Percentiles rank a stretch among this genome's conserved stretches.
These are phyloP conservation scores for Ceratoteleas bidentatus DNA, from an alignment of 1,140 invertebrate genomes.

Conservation along the genomic window DNA sequence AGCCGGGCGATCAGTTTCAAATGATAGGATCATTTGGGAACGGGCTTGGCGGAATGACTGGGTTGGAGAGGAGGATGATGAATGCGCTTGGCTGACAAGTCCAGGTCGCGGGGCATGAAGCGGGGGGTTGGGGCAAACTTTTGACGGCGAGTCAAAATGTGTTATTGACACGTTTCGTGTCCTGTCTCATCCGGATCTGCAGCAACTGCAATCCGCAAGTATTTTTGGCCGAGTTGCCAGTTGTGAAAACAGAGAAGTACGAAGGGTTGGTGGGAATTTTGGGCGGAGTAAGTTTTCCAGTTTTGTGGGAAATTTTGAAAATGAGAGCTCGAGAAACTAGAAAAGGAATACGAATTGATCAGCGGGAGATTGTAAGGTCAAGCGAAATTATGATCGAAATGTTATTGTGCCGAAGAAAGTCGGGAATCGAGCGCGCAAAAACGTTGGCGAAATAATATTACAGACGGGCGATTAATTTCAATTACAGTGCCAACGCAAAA, in stretches of 20 bases:
- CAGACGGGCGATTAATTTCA: no score
- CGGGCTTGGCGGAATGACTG: background rate
- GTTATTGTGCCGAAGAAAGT: no score
- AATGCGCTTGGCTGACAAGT: slow-evolving; percentile 3
- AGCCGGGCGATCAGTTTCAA: slow-evolving; percentile 15
- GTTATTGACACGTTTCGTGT: background rate
- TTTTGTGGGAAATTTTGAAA: slow-evolving; percentile 4
- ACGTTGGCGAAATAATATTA: no score
- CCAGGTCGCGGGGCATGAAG: background rate
- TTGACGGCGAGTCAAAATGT: slow-evolving; percentile 21
- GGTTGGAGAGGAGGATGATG: slow-evolving; percentile 1
- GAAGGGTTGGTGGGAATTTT: no score
- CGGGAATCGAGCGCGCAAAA: no score
- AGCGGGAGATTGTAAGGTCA: slow-evolving; percentile 30
- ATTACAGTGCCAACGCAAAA: no score
- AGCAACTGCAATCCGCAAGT: background rate
- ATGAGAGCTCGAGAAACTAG: no score
- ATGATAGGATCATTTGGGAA: slow-evolving; percentile 11
- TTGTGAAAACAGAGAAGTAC: no score
- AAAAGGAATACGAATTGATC: no score
- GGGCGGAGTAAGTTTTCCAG: slow-evolving; percentile 2
- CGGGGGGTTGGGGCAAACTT: background rate
- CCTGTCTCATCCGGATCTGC: background rate
- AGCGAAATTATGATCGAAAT: no score
- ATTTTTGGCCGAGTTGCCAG: no score